These are phyloP conservation scores for Hippocampus kuda DNA, from an alignment of 2,797 vertebrate species.

Conservation along the genomic window DNA sequence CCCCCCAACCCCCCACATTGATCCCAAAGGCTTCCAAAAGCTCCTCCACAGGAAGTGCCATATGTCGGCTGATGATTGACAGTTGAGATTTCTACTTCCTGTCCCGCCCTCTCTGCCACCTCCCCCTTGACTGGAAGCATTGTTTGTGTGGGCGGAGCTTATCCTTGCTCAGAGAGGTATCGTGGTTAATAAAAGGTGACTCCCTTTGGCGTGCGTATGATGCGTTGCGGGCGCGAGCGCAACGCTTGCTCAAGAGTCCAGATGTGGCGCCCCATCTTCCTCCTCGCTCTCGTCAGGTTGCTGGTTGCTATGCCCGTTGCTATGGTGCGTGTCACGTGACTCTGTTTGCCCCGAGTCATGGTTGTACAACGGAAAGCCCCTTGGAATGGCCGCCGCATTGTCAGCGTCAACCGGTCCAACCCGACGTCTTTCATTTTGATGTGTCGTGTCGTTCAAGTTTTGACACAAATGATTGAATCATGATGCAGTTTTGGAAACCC, in stretches of 20 bases:
- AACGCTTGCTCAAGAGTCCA: too few species aligned
- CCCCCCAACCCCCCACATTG: neutral
- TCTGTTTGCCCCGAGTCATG: slow-evolving; percentile 26
- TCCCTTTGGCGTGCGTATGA: neutral
- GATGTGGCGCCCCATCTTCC: neutral
- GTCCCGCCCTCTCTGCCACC: neutral
- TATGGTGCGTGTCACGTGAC: slow-evolving; percentile 3
- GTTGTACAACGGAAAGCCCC: neutral
- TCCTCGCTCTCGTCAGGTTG: slow-evolving; percentile 7
- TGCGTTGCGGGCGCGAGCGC: neutral
- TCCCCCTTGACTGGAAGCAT: too few species aligned
- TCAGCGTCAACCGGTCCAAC: neutral
- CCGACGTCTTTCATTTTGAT: too few species aligned
- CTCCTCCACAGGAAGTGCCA: neutral
- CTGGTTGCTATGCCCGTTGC: slow-evolving; percentile 27
- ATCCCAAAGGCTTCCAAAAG: neutral
- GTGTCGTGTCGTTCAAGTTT: too few species aligned
- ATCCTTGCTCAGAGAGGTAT: too few species aligned
- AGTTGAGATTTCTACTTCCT: neutral
- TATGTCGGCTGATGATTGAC: neutral
- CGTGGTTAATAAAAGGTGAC: too few species aligned
- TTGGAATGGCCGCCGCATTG: neutral
- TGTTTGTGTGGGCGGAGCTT: neutral
- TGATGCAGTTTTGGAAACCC: too few species aligned
- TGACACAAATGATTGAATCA: too few species aligned